Conservation (phyloP, 2,113 vertebrate genomes). For the Poicephalus meyeri region DNA sequence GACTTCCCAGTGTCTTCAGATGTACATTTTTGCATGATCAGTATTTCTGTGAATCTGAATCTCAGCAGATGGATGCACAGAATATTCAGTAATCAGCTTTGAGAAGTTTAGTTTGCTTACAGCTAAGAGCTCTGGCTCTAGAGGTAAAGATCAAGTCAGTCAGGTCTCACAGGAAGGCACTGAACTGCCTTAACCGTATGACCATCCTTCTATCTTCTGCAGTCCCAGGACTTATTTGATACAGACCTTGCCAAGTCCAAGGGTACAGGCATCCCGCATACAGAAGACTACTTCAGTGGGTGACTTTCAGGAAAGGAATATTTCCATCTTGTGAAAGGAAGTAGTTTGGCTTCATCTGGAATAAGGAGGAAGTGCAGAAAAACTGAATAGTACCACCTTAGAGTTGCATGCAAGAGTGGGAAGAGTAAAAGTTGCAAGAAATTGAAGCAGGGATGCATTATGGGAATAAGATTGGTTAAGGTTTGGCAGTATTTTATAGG, state of each 20-base stretch:
- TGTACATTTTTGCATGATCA: not conserved
- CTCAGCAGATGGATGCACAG: not conserved
- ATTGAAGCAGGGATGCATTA: not conserved
- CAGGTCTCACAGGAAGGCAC: not conserved
- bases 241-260: not conserved
- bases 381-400: fast-evolving
- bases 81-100: not conserved
- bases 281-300: not conserved
- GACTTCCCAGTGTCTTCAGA: not conserved
- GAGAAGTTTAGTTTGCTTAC: not conserved
- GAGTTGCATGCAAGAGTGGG: not conserved
- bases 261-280: not conserved
- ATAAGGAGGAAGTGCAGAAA: not conserved
- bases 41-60: not conserved
- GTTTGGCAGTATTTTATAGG: not conserved
- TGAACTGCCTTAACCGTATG: not conserved
- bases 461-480: not conserved
- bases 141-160: not conserved
- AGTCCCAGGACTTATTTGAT: not conserved
- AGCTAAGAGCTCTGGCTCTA: not conserved
- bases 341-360: not conserved
- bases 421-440: not conserved
- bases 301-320: not conserved
- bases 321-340: not conserved
- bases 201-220: not conserved